Evolutionary conservation across 2,888 invertebrate species (phyloP).

Genomic region (Trichogramma dendrolimi): DNA sequence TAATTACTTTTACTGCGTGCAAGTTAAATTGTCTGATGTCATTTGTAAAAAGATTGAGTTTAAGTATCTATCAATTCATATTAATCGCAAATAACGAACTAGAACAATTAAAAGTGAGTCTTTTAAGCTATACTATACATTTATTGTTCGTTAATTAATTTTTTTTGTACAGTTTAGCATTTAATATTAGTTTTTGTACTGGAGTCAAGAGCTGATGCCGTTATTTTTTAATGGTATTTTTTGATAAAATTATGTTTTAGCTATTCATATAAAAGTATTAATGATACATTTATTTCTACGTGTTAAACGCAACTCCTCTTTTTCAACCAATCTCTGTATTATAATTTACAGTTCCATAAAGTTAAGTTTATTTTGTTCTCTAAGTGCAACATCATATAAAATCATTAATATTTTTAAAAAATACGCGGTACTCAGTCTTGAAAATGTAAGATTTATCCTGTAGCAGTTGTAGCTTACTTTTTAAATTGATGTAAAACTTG

Average conservation of each 20-base stretch:
- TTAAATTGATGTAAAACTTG: no score
- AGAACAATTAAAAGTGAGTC: slow-evolving; percentile 16
- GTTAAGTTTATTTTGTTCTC: no score
- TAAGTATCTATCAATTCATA: slow-evolving; percentile 15
- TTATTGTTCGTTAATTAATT: slow-evolving; percentile 14
- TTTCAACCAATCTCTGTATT: no score
- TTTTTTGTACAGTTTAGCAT: slow-evolving; percentile 27
- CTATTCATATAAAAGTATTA: neutral
- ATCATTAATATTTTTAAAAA: no score
- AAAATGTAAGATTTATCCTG: no score
- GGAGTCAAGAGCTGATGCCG: slow-evolving; percentile 25
- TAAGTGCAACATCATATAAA: no score
- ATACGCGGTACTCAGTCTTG: no score
- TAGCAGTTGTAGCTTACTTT: no score
- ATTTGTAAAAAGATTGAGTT: neutral
- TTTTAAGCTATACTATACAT: slow-evolving; percentile 10
- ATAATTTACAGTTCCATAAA: no score
- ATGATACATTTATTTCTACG: neutral
- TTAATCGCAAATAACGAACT: slow-evolving; percentile 14
- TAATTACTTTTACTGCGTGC: no score
- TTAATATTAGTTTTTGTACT: slow-evolving; percentile 22
- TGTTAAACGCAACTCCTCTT: no score
- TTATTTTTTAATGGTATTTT: slow-evolving; percentile 10
- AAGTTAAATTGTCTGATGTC: no score
- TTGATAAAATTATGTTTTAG: slow-evolving; percentile 4